phyloP scores from a whole-genome alignment of 2,113 vertebrate species.

The Cygnus buccinator region DNA sequence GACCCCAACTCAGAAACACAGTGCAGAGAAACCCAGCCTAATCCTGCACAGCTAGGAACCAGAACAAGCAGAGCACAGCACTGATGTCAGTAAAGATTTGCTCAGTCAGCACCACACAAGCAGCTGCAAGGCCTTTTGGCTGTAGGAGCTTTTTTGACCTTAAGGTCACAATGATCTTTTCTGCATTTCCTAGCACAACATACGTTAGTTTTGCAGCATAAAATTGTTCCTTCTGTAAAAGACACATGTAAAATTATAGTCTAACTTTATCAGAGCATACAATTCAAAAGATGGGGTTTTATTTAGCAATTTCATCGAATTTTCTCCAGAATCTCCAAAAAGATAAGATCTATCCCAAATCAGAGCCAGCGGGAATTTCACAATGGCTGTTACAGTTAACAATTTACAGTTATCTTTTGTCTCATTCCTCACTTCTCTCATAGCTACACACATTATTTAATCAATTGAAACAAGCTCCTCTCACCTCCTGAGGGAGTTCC shows the following conservation, averaged over 20 bases:
- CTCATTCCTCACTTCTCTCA: not conserved
- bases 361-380: not conserved
- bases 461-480: not conserved
- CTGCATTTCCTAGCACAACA: not conserved
- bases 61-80: not conserved
- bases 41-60: not conserved
- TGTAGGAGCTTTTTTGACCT: too few species aligned
- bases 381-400: not conserved
- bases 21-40: not conserved
- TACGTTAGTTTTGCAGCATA: not conserved
- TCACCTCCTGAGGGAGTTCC: conserved; percentile 95
- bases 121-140: not conserved
- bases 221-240: not conserved
- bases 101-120: not conserved
- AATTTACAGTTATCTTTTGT: not conserved
- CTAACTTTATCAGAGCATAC: not conserved
- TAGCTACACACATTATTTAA: not conserved
- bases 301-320: not conserved
- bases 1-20: not conserved
- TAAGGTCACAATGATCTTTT: not conserved
- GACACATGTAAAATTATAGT: not conserved
- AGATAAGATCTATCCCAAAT: not conserved
- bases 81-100: not conserved
- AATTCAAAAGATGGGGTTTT: not conserved
- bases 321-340: not conserved